These are phyloP conservation scores for Sander lucioperca DNA, from an alignment of 2,113 vertebrate species.

Conservation along the genomic window DNA sequence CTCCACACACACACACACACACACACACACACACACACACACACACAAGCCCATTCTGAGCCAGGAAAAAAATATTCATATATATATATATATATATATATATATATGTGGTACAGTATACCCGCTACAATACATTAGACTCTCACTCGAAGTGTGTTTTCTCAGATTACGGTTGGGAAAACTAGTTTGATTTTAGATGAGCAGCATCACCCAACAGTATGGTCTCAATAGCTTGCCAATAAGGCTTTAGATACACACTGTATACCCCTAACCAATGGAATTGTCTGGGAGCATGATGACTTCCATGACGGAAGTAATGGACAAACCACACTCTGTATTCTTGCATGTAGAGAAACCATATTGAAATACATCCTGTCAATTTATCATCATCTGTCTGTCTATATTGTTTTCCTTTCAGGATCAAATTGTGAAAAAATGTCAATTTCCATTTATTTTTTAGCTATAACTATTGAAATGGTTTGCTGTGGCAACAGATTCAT, in stretches of 20 bases:
- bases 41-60: too few species aligned
- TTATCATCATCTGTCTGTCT: conserved; percentile 27
- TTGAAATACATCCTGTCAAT: conserved; percentile 55
- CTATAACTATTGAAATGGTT: conserved; percentile 35
- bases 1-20: too few species aligned
- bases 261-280: conserved; percentile 43
- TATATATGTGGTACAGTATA: too few species aligned
- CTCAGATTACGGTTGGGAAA: conserved; percentile 30
- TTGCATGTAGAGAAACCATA: conserved; percentile 39
- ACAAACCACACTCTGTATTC: conserved; percentile 47
- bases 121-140: too few species aligned
- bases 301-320: conserved; percentile 61
- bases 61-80: too few species aligned
- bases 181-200: conserved; percentile 73
- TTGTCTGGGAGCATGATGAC: conserved; percentile 53
- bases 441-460: conserved; percentile 23
- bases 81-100: too few species aligned
- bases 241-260: conserved; percentile 57
- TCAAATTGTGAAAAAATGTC: conserved; percentile 34
- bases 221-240: conserved; percentile 66
- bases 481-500: conserved; percentile 19
- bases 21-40: too few species aligned
- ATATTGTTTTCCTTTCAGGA: conserved; percentile 43
- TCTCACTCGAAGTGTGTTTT: conserved; percentile 46
- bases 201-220: conserved; percentile 55